Conservation (phyloP, 2,113 vertebrate genomes). For the Suncus etruscus region DNA sequence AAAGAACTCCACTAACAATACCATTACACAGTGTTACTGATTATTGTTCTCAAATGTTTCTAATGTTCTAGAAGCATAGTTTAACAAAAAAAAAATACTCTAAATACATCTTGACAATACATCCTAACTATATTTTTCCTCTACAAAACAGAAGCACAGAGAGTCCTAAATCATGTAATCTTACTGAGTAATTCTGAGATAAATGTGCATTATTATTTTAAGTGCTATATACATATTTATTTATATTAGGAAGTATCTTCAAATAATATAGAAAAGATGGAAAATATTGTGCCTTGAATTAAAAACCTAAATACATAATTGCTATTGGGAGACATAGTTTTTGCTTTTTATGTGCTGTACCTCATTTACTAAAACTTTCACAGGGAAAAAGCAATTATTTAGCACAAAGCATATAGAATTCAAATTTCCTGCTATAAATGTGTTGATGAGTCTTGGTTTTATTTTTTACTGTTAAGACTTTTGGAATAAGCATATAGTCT, state of each 20-base stretch:
- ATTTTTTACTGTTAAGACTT: slow-evolving; percentile 57
- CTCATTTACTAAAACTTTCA: slow-evolving; percentile 20
- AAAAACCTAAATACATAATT: background rate
- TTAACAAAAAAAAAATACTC: slow-evolving; percentile 89
- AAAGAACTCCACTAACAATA: slow-evolving; percentile 89
- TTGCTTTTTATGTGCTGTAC: slow-evolving; percentile 21
- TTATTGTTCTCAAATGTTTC: slow-evolving; percentile 89
- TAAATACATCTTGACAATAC: slow-evolving; percentile 89
- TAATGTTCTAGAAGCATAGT: slow-evolving; percentile 79
- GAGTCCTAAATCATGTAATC: slow-evolving; percentile 85
- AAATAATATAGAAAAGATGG: slow-evolving; percentile 36
- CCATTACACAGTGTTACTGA: slow-evolving; percentile 86
- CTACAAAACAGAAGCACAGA: slow-evolving; percentile 84
- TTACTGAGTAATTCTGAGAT: slow-evolving; percentile 72
- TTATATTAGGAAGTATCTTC: slow-evolving; percentile 38
- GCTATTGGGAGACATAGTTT: background rate
- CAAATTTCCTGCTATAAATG: slow-evolving; percentile 38
- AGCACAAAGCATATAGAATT: background rate
- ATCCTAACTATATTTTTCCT: slow-evolving; percentile 80
- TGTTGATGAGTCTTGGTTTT: slow-evolving; percentile 58
- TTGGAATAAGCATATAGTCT: slow-evolving; percentile 60
- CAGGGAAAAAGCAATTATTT: background rate
- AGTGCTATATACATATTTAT: slow-evolving; percentile 11
- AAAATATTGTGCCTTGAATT: background rate
- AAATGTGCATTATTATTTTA: slow-evolving; percentile 77